A percentile compares a stretch with the other conserved stretches of the same genome.
Conservation (phyloP, 2,888 invertebrate species). For the Elysia crispata region DNA sequence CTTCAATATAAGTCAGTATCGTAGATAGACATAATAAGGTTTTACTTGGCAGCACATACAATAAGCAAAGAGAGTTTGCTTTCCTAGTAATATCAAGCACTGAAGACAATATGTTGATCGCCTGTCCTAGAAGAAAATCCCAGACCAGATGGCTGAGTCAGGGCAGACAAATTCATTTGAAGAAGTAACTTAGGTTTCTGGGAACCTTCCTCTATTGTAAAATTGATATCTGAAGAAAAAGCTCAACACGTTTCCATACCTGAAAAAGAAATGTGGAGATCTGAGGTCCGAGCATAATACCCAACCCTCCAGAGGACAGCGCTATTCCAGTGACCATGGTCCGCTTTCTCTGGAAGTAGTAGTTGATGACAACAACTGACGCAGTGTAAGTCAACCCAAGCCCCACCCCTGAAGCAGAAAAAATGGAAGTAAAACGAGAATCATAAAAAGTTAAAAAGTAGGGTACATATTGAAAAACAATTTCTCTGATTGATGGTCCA, state of each 20-base stretch:
- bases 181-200: no score
- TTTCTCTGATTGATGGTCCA: no score
- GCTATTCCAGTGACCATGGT: slow-evolving; percentile 47
- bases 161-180: no score
- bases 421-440: slow-evolving; percentile 43
- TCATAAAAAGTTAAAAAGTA: background rate
- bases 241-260: background rate
- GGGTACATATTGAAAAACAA: background rate
- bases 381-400: slow-evolving; percentile 48
- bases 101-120: no score
- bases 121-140: no score
- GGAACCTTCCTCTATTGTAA: no score
- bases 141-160: no score
- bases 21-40: no score
- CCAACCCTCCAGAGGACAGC: slow-evolving; percentile 44
- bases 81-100: no score
- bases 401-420: slow-evolving; percentile 48
- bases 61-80: no score
- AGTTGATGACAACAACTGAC: slow-evolving; percentile 50
- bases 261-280: background rate
- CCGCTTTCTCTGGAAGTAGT: slow-evolving; percentile 45
- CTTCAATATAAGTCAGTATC: no score
- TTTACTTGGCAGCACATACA: no score
- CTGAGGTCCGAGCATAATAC: slow-evolving; percentile 33
- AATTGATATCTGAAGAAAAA: background rate